phyloP scores from a whole-genome alignment of 2,797 vertebrate species.

The Mionectes olivaceus region DNA sequence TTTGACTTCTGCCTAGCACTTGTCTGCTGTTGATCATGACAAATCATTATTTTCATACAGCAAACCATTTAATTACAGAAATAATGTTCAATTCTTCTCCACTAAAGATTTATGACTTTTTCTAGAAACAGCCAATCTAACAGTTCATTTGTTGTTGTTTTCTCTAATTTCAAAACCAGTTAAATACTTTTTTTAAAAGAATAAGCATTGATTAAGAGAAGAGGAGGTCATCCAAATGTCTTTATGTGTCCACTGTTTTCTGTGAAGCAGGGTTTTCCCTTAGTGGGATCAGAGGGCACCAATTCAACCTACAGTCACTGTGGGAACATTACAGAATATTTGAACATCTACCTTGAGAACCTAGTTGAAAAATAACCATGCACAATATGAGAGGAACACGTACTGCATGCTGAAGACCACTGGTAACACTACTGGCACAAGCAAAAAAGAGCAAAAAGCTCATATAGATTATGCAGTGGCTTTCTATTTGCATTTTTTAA shows the following conservation, averaged over 20 bases:
- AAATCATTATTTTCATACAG: neutral
- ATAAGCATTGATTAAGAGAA: neutral
- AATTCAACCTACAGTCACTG: constrained; percentile 5
- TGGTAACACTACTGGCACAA: neutral
- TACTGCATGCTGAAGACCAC: neutral
- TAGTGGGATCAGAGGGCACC: neutral
- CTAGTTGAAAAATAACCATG: constrained; percentile 16
- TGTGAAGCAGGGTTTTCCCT: neutral
- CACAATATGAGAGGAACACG: neutral
- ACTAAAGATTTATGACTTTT: neutral
- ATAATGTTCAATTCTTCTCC: neutral
- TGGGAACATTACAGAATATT: neutral
- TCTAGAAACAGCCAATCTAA: neutral
- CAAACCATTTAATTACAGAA: neutral
- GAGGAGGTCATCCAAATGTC: neutral
- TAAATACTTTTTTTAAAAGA: neutral
- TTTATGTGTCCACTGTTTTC: neutral
- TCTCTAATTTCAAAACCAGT: neutral
- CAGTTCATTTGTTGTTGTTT: neutral
- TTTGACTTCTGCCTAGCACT: neutral
- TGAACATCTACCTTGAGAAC: constrained; percentile 29
- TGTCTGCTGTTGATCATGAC: neutral
- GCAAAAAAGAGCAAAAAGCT: neutral
- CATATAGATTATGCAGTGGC: neutral
- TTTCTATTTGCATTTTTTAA: neutral